phyloP scores from a whole-genome alignment of 2,888 invertebrate species.

The Tipula vernalis region DNA sequence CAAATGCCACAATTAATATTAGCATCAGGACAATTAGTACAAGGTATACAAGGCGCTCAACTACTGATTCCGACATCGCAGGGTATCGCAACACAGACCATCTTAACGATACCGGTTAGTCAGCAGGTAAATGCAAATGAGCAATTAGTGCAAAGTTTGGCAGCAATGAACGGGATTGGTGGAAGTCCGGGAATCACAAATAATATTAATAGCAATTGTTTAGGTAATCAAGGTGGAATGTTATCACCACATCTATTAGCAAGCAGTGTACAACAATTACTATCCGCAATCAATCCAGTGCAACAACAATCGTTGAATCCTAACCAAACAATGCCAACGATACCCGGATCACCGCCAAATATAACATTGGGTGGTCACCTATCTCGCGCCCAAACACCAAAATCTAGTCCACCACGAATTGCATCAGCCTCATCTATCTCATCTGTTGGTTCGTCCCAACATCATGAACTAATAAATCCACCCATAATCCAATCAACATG shows the following conservation, averaged over 20 bases:
- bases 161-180: slow-evolving; percentile 20
- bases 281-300: slow-evolving; percentile 58
- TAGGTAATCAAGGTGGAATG: slow-evolving; percentile 43
- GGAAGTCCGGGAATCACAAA: background rate
- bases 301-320: slow-evolving; percentile 31
- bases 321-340: slow-evolving; percentile 17
- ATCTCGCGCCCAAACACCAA: slow-evolving; percentile 13
- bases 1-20: slow-evolving; percentile 82
- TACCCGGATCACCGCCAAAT: slow-evolving; percentile 8
- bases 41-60: slow-evolving; percentile 88
- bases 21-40: slow-evolving; percentile 82
- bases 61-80: slow-evolving; percentile 90
- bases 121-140: slow-evolving; percentile 63
- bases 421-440: slow-evolving; percentile 11
- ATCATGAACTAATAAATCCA: slow-evolving; percentile 14
- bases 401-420: slow-evolving; percentile 16
- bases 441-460: slow-evolving; percentile 15
- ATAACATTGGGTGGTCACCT: background rate
- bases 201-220: slow-evolving; percentile 56
- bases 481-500: slow-evolving; percentile 11
- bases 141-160: slow-evolving; percentile 36
- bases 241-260: slow-evolving; percentile 60
- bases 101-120: slow-evolving; percentile 87
- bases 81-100: slow-evolving; percentile 90
- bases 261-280: slow-evolving; percentile 59